Percentiles rank a stretch among this genome's conserved stretches.
Conservation (phyloP, 2,113 vertebrate genomes). For the Chloropsis hardwickii region DNA sequence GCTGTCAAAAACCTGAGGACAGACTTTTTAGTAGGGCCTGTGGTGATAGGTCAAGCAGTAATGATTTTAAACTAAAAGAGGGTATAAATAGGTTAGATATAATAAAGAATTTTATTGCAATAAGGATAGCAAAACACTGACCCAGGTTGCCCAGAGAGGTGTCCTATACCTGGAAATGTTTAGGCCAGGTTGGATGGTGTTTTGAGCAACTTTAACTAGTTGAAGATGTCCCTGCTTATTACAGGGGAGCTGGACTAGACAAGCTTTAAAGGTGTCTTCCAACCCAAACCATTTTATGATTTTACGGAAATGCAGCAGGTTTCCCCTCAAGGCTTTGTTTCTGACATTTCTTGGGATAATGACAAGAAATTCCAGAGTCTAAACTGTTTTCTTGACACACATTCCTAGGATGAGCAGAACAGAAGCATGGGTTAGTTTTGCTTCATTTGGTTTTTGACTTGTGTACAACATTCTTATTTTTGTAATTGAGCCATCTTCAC, state of each 20-base stretch:
- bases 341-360: neutral
- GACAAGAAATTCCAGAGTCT: neutral
- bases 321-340: neutral
- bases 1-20: neutral
- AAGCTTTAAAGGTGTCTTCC: neutral
- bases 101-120: neutral
- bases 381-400: neutral
- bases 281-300: neutral
- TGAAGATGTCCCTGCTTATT: neutral
- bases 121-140: neutral
- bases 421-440: neutral
- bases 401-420: neutral
- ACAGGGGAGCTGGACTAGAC: neutral
- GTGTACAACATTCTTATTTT: conserved; percentile 24
- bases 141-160: neutral
- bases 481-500: conserved; percentile 48
- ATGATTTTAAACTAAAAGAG: neutral
- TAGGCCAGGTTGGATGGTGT: too few species aligned
- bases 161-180: neutral
- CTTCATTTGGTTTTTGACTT: conserved; percentile 22
- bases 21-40: neutral
- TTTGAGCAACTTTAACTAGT: neutral
- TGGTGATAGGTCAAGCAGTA: rapidly evolving
- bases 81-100: too few species aligned
- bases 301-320: neutral